Base-by-base conservation (phyloP, 2,888 invertebrate species). In the Pandemis cinnamomeana region DNA sequence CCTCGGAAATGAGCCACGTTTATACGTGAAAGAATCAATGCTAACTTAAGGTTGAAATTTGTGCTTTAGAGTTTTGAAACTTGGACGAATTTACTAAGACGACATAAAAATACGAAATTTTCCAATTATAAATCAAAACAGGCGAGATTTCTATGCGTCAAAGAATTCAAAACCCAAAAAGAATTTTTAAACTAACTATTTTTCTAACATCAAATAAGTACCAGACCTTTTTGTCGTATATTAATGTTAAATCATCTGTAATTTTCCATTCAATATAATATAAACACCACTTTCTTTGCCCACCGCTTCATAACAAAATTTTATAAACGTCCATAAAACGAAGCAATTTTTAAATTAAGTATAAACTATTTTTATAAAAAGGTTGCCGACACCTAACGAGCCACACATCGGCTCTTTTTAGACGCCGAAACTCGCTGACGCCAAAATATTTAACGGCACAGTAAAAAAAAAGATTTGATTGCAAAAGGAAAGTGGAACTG, bases 371-470 rank as follows among this genome's bases (percentile, higher is more conserved):
- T 36, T 36, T 15, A 11, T 1, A 42, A 67, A 68, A 62, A 11
- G 64, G 74, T 75, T 75, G 67, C 6, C 53, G 71, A 75, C 74
- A 53, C 71, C 74, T 62, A 41, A 41, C 62, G 15, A 68, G 42
- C 68, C 60, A 70, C 71, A 46, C 61, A 67, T 71, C 67, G 71
- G 63, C n/a, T 63, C 75, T 66, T 75, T 68, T 75, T 64, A 55
- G n/a, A 55, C 36, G 62, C 67, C 71, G 63, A 58, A 44, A 42
- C 36, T 41, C 48, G 74, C 67, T 71, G 75, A 75, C 75, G 75
- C 75, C 67, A 71, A 75, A 67, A 75, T 75, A 75, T 71, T 71
- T 71, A 75, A 75, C 75, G 71, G 71, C 46, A 71, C 60, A 58
- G 41, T 58, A 63, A 71, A 70, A 61, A 36, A 70, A 70, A 70